These are phyloP conservation scores for Pygoscelis antarcticus DNA, from an alignment of 2,113 vertebrate species.

Conservation along the genomic window DNA sequence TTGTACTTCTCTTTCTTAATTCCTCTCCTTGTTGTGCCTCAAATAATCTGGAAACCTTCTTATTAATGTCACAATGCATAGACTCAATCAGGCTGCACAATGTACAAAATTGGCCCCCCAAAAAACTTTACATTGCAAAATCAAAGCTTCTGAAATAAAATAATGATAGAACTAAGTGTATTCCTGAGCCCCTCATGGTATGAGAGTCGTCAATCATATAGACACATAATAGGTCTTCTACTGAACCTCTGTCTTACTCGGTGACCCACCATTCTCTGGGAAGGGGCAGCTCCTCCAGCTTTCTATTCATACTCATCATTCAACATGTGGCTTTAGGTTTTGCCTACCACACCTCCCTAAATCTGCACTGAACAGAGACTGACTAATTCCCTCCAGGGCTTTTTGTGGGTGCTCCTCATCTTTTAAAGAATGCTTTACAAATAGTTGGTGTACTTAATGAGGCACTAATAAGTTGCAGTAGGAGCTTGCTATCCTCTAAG, in stretches of 20 bases:
- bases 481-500: neutral
- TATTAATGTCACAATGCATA: neutral
- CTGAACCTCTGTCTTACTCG: neutral
- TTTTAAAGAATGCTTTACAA: neutral
- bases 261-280: neutral
- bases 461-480: neutral
- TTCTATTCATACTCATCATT: neutral
- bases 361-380: neutral
- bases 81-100: neutral
- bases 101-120: neutral
- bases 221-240: neutral
- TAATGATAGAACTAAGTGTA: neutral
- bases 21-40: neutral
- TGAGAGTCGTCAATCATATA: neutral
- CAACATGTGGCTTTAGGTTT: neutral
- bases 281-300: neutral
- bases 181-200: neutral
- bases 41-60: neutral
- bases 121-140: neutral
- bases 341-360: conserved; percentile 19
- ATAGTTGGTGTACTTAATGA: neutral
- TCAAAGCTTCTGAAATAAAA: neutral
- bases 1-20: neutral
- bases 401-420: conserved; percentile 3
- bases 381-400: conserved; percentile 41